These are phyloP conservation scores for Andrena bicolor DNA, from an alignment of 2,888 invertebrate species.

Conservation along the genomic window DNA sequence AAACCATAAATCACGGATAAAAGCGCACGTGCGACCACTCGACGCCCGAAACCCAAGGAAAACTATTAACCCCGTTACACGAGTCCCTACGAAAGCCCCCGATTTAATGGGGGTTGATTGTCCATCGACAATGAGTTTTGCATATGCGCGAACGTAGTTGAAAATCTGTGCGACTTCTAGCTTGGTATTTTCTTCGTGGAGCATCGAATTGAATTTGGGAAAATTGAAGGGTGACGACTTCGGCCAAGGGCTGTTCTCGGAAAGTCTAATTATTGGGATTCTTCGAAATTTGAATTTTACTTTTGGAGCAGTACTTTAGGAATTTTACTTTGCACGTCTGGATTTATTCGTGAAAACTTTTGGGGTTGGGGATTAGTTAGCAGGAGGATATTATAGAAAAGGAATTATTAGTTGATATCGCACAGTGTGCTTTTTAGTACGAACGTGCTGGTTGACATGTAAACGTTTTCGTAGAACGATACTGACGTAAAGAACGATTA, in stretches of 20 bases:
- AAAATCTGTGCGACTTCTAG: neutral
- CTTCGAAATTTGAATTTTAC: too few species aligned
- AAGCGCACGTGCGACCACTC: conserved; percentile 84
- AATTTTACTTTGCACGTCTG: too few species aligned
- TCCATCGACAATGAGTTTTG: conserved; percentile 23
- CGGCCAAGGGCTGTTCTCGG: too few species aligned
- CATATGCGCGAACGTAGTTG: neutral
- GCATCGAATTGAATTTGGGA: too few species aligned
- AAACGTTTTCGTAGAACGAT: conserved; percentile 3
- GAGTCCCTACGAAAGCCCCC: conserved; percentile 20
- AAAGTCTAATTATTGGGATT: too few species aligned
- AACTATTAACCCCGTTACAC: conserved; percentile 70
- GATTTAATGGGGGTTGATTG: conserved; percentile 21
- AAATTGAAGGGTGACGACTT: too few species aligned
- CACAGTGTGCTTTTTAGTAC: neutral
- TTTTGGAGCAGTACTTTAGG: too few species aligned
- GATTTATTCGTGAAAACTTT: too few species aligned
- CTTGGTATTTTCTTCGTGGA: too few species aligned
- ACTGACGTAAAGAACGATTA: conserved; percentile 41
- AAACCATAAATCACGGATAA: conserved; percentile 84
- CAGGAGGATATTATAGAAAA: neutral
- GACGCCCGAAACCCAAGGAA: conserved; percentile 59
- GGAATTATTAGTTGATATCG: neutral
- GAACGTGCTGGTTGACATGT: neutral
- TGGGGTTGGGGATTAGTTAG: too few species aligned